Evolutionary conservation across 2,888 invertebrate genomes (phyloP), one percentile per base, ranked within the genome.

Genomic region (Cephus nigrinus): DNA sequence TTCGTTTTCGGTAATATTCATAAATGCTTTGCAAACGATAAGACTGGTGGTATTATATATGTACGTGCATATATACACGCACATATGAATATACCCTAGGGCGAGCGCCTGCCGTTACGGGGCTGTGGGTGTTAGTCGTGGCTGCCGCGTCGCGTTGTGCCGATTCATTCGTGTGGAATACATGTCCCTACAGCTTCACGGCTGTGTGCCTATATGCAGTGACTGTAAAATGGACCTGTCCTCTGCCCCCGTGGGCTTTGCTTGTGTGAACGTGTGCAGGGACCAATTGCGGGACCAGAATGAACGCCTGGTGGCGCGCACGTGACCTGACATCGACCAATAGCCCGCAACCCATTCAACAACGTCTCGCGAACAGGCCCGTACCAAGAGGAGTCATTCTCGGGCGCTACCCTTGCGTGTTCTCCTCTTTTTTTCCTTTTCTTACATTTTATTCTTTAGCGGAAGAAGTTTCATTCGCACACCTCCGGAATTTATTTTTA

Each of bases 321-420:
- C 83, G 84, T 86, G 85, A 85, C 80, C 78, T 73, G 77, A 76
- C 81, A 77, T 77, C 81, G 84, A 80, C 86, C 86, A 86, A 86
- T 85, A 82, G 81, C 81, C 80, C 82, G 78, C 80, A 75, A 74
- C 80, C 76, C 85, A 86, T 86, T 86, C 84, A 86, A 80, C 81
- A 82, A 69, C 79, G 81, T 78, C 80, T 81, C 76, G 74, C 77
- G 73, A 69, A 73, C 81, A 82, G 83, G 80, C 74, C 79, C 81
- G 81, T 84, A 82, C 55, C 74, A 40, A 40, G 40, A 5, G 40
- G 40, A 40, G 40, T 40, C 40, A 15, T 40, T 40, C 40, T 40
- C 40, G 40, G 40, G 40, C 40, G 40, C 40, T 40, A 15, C 15
- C 40, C 40, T 40, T 40, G 40, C 40, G 40, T 40, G 40, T 40